Conservation (phyloP, 2,888 invertebrate genomes). For the Plebejus anna region DNA sequence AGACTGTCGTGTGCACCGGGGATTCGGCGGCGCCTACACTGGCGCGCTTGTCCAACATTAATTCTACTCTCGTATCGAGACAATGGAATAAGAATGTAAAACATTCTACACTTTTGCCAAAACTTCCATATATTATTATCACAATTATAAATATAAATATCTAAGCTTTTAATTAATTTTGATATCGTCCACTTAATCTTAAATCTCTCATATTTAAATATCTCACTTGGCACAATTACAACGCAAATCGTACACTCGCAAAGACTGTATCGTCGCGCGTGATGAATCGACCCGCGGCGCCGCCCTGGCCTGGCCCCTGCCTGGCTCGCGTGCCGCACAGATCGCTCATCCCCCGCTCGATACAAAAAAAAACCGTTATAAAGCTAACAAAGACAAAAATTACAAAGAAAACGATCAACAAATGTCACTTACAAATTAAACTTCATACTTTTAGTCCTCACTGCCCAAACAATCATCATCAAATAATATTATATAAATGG, state of each 20-base stretch:
- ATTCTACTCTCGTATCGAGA: slow-evolving; percentile 42
- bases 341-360: slow-evolving; percentile 41
- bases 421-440: slow-evolving; percentile 77
- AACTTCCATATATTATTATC: slow-evolving; percentile 77
- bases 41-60: slow-evolving; percentile 38
- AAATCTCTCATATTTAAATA: slow-evolving; percentile 72
- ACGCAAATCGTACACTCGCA: slow-evolving; percentile 71
- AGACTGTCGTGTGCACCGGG: slow-evolving; percentile 34
- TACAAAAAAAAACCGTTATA: slow-evolving; percentile 72
- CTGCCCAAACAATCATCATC: slow-evolving; percentile 72
- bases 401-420: slow-evolving; percentile 77
- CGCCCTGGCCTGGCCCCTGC: slow-evolving; percentile 13
- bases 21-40: slow-evolving; percentile 32
- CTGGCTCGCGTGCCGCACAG: neutral
- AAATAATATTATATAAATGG: slow-evolving; percentile 43
- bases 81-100: slow-evolving; percentile 56
- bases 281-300: slow-evolving; percentile 42
- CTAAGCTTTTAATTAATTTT: slow-evolving; percentile 74
- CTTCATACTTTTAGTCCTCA: slow-evolving; percentile 67
- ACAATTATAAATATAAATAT: slow-evolving; percentile 76
- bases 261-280: slow-evolving; percentile 48
- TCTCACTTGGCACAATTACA: slow-evolving; percentile 78
- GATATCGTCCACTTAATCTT: slow-evolving; percentile 78
- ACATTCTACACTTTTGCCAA: slow-evolving; percentile 65
- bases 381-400: slow-evolving; percentile 76